Base-by-base conservation (phyloP, 2,888 invertebrate genomes). In the Oscheius sp. region DNA sequence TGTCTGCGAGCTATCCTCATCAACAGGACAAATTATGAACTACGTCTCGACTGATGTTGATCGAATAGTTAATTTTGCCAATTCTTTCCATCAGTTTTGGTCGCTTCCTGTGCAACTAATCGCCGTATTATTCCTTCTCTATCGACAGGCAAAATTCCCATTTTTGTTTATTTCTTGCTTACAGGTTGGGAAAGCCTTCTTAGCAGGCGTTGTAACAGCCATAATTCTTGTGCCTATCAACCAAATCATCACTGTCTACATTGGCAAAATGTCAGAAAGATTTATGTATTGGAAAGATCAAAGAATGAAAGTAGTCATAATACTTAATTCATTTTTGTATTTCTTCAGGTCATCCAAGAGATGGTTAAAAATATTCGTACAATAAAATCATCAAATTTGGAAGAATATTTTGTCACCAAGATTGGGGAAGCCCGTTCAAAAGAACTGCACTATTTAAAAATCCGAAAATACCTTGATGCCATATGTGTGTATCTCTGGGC, bases 401-500 rank as follows among this genome's bases (percentile, higher is more conserved):
- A 98, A 89, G 92, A 93, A 74, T 93, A 93, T 89, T 96, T 97
- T 87, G 92, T 78, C 27, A 76, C 76, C 78, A 86, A 76, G 71
- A 80, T 79, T 52, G 75, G 63, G 70, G 76, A 56, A 23, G 82
- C 79, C 45, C 69, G 78, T 35, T 55, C 69, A 25, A 64, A 79
- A 16, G 86, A 86, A 74, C 69, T 86, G 25, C 74, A 75, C 3
- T 85, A 84, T 63, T 69, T 87, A 46, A 74, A 41, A 69, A 93
- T 93, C 9, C 92, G 96, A 75, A 98, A 99, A 91, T 98, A 97
- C 90, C 90, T 99, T 80, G 98, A 99, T 90, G 98, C 98, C 0
- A 53, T 83, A 12, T 99, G 98, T 90, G 98, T 99, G 16, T 98
- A 95, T 89, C 93, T 99, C 89, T 99, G 98, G 98, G 98, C 98